phyloP scores from a whole-genome alignment of 2,888 invertebrate species.

The Rhagonycha lutea region DNA sequence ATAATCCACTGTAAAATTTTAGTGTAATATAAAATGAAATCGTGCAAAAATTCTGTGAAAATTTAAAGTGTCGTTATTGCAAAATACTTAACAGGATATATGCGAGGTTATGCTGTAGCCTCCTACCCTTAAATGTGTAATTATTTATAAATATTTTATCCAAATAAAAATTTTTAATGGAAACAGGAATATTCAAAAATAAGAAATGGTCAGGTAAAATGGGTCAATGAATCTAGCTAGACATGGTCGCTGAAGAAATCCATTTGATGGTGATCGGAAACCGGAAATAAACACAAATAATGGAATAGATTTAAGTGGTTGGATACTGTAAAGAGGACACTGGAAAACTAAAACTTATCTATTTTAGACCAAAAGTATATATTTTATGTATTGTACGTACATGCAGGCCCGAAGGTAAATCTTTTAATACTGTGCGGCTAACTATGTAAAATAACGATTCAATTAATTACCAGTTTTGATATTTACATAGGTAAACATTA shows the following conservation, averaged over 20 bases:
- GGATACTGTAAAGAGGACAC: background rate
- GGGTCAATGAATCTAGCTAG: background rate
- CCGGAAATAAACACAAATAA: background rate
- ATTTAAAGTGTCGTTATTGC: too few species aligned
- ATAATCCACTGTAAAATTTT: too few species aligned
- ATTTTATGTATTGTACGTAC: too few species aligned
- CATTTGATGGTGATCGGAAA: background rate
- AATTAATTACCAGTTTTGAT: background rate
- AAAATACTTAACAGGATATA: too few species aligned
- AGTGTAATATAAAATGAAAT: too few species aligned
- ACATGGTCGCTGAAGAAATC: background rate
- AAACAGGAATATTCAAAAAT: background rate
- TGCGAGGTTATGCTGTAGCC: too few species aligned
- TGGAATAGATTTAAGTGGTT: constrained; percentile 1
- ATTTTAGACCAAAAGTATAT: background rate
- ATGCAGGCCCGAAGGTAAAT: too few species aligned
- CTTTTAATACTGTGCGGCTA: background rate
- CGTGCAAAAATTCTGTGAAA: too few species aligned
- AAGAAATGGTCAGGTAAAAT: background rate
- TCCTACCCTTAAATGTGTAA: too few species aligned
- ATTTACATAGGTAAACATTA: background rate
- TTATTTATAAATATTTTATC: too few species aligned
- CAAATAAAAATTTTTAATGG: background rate
- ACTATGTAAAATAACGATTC: background rate
- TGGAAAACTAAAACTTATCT: background rate